Base-by-base conservation (phyloP, 1,140 invertebrate genomes). In the Solenopsis fugax region DNA sequence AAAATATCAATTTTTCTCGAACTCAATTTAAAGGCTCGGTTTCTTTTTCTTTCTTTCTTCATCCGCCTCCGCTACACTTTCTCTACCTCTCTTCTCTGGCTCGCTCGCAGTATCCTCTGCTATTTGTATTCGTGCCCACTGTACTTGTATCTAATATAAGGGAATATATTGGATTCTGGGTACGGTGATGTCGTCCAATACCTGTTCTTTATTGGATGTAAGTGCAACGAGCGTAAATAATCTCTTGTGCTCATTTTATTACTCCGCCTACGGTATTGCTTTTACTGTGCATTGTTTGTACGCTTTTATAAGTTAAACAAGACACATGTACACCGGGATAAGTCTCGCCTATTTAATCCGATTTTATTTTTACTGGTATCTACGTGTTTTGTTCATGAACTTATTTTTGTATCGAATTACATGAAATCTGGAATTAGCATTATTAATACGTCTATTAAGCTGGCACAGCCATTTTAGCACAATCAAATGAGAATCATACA, bases 161-260 rank as follows among this genome's bases (percentile, higher is more conserved):
- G 45, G 86, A 88, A 88, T 86, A 86, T 90, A 88, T 90, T 90
- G 88, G 76, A 90, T 90, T 76, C 71, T 65, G 71, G 88, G 37
- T 78, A 82, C 62, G 58, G 65, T 69, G 86, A 88, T 86, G 89
- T 90, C 81, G 89, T 90, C 89, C 89, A 88, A 90, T 90, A 87
- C 75, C 64, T 90, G 86, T 77, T 90, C 89, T 90, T 90, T 90
- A 90, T 90, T 90, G 89, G 81, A 90, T 90, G 76, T 90, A 90
- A 90, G 87, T 88, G 86, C 89, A 90, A 65, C 86, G 45, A 88
- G 89, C 89, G 89, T 90, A 88, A 90, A 90, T 90, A 90, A 90
- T 90, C 89, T 86, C 85, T 90, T 90, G 89, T 88, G 86, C 86
- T 90, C 71, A 90, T 90, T 90, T 90, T 90, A 90, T 90, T 90